phyloP scores from a whole-genome alignment of 2,113 vertebrate species.

The Grammomys surdaster region DNA sequence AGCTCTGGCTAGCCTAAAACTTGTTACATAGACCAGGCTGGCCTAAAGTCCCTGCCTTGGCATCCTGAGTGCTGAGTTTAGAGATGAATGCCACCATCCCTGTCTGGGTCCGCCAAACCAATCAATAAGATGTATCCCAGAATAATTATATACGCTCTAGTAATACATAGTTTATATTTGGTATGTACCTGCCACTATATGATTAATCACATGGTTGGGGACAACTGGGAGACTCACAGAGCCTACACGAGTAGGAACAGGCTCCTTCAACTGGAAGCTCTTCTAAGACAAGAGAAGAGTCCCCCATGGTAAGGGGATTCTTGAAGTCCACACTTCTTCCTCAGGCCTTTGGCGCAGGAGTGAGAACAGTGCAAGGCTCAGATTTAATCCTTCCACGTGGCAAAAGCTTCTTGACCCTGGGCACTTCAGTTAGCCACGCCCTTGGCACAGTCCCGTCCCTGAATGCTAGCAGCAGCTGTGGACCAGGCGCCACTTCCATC shows the following conservation, averaged over 20 bases:
- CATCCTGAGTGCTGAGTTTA: background rate
- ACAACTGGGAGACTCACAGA: background rate
- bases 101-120: background rate
- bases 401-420: slow-evolving; percentile 51
- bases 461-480: slow-evolving; percentile 35
- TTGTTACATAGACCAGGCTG: background rate
- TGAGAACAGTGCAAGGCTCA: slow-evolving; percentile 34
- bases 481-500: slow-evolving; percentile 14
- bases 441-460: slow-evolving; percentile 56
- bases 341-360: slow-evolving; percentile 2
- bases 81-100: no score
- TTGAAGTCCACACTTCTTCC: background rate
- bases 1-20: background rate
- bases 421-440: slow-evolving; percentile 35
- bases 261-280: background rate
- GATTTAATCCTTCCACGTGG: slow-evolving; percentile 65
- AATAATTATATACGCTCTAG: slow-evolving; percentile 45
- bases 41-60: background rate
- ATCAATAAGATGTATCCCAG: slow-evolving; percentile 41
- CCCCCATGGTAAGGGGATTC: background rate
- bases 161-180: slow-evolving; percentile 38
- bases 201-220: background rate
- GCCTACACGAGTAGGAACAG: background rate
- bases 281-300: background rate
- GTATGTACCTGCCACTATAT: slow-evolving; percentile 6